phyloP scores from a whole-genome alignment of 2,113 vertebrate genomes.

The Laticauda colubrina region DNA sequence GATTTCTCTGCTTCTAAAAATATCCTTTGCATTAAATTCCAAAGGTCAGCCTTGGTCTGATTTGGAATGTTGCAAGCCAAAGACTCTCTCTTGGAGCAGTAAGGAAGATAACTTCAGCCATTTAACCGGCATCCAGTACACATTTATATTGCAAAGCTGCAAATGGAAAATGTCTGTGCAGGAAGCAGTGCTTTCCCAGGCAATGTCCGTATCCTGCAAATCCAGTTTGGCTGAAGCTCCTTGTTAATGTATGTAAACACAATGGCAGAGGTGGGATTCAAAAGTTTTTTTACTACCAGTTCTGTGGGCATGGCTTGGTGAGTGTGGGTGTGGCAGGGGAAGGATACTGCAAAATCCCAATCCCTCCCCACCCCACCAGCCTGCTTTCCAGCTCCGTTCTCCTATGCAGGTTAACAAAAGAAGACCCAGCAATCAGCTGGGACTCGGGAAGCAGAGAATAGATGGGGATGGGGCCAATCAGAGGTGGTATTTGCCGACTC shows the following conservation, averaged over 20 bases:
- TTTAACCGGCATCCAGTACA: not conserved
- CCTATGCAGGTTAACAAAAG: too few relatives aligned
- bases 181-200: not conserved
- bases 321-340: too few relatives aligned
- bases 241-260: not conserved
- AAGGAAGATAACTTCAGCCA: not conserved
- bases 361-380: too few relatives aligned
- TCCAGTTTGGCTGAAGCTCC: not conserved
- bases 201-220: not conserved
- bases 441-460: too few relatives aligned
- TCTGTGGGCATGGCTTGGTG: too few relatives aligned
- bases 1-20: conserved; percentile 2
- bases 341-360: too few relatives aligned
- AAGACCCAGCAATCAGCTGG: too few relatives aligned
- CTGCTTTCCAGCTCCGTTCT: too few relatives aligned
- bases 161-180: not conserved
- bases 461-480: too few relatives aligned
- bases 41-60: not conserved
- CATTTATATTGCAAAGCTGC: not conserved
- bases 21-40: not conserved
- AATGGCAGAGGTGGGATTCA: too few relatives aligned
- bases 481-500: too few relatives aligned
- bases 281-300: too few relatives aligned
- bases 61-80: not conserved
- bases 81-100: not conserved